Conservation (phyloP, 2,797 vertebrate genomes). For the Acrossocheilus fasciatus region DNA sequence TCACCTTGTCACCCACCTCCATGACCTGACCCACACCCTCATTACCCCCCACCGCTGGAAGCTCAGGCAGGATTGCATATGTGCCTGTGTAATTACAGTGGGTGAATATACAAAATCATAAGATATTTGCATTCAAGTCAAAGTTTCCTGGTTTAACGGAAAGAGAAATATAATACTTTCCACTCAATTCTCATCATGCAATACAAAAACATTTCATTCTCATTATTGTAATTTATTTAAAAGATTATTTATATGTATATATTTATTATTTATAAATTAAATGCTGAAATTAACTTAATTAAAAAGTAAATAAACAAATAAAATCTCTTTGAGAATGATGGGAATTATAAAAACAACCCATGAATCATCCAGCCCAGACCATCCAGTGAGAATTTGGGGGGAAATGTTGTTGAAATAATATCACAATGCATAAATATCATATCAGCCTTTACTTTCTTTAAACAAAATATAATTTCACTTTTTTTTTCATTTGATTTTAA, state of each 20-base stretch:
- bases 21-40: constrained; percentile 91
- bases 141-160: not conserved
- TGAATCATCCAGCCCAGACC: not conserved
- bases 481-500: not conserved
- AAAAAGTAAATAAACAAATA: not conserved
- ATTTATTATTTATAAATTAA: not conserved
- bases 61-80: constrained; percentile 84
- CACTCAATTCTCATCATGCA: not conserved
- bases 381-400: not conserved
- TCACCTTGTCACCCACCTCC: constrained; percentile 83
- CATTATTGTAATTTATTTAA: not conserved
- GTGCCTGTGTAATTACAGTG: constrained; percentile 78
- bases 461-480: not conserved
- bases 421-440: not conserved
- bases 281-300: not conserved
- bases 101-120: not conserved
- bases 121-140: not conserved
- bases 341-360: not conserved
- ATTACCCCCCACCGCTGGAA: constrained; percentile 92
- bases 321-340: not conserved
- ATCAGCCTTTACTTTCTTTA: not conserved
- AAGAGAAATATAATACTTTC: not conserved
- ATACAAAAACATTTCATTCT: not conserved
- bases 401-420: not conserved
- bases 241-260: too few relatives aligned